phyloP scores from a whole-genome alignment of 2,797 vertebrate genomes.

The Melopsittacus undulatus region DNA sequence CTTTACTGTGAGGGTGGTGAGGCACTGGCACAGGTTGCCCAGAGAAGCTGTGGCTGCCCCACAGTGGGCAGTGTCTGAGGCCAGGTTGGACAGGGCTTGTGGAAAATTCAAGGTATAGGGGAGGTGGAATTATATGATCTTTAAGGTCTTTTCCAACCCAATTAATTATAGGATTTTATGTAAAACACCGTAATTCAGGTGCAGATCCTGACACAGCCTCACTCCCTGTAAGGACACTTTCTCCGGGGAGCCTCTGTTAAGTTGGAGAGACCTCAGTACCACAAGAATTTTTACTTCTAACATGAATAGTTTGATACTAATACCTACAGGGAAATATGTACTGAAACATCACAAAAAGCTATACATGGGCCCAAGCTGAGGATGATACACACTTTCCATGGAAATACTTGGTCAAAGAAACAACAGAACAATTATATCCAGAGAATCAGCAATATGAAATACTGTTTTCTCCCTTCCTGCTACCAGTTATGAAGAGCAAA shows the following conservation, averaged over 20 bases:
- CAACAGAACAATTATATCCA: neutral
- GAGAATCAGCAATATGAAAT: neutral
- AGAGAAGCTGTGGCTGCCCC: neutral
- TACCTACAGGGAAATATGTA: neutral
- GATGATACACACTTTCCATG: neutral
- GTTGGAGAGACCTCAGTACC: neutral
- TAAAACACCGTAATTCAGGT: neutral
- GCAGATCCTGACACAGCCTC: neutral
- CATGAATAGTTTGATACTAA: neutral
- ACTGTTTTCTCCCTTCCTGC: neutral
- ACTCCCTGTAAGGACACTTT: fast-evolving
- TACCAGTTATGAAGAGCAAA: neutral
- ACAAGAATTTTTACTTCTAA: neutral
- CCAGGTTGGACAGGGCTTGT: neutral
- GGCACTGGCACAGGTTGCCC: too few relatives aligned
- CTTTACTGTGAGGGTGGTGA: neutral
- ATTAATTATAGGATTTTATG: neutral
- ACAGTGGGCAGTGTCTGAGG: neutral
- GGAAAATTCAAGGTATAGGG: neutral
- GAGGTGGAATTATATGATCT: neutral
- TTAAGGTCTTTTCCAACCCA: neutral
- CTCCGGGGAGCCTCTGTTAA: neutral
- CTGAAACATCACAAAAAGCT: neutral
- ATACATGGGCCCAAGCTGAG: neutral
- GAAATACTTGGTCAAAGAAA: neutral